phyloP scores from a whole-genome alignment of 2,113 vertebrate genomes.

The Ascaphus truei region DNA sequence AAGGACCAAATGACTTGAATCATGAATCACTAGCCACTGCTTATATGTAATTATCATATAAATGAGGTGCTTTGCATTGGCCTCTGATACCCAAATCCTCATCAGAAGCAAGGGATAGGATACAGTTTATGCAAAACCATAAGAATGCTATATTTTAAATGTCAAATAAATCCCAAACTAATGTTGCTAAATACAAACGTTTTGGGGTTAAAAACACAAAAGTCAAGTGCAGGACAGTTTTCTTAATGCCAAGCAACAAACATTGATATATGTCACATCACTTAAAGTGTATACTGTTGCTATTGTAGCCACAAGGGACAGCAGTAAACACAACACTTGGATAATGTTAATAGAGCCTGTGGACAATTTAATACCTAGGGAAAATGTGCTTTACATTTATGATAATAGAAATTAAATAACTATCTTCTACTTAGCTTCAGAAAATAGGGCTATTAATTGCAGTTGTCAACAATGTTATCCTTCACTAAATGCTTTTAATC shows the following conservation, averaged over 20 bases:
- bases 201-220: background rate
- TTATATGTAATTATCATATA: conserved; percentile 64
- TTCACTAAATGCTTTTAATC: background rate
- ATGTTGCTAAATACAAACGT: conserved; percentile 7
- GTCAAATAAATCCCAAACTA: conserved; percentile 16
- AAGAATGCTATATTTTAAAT: conserved; percentile 21
- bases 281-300: background rate
- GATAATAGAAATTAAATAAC: background rate
- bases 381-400: background rate
- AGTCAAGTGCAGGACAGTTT: background rate
- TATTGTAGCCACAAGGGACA: background rate
- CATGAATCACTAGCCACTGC: conserved; percentile 53
- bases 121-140: conserved; percentile 38
- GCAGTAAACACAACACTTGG: background rate
- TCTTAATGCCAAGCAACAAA: background rate
- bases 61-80: conserved; percentile 54
- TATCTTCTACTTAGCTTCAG: background rate
- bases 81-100: conserved; percentile 43
- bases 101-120: conserved; percentile 42
- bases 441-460: background rate
- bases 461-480: background rate
- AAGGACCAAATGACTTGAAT: conserved; percentile 55
- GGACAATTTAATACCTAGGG: background rate
- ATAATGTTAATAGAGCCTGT: background rate
- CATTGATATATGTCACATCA: background rate